Percentiles rank a stretch among this genome's conserved stretches.
phyloP scores from a whole-genome alignment of 2,888 invertebrate species.

The Heliconius charithonia region DNA sequence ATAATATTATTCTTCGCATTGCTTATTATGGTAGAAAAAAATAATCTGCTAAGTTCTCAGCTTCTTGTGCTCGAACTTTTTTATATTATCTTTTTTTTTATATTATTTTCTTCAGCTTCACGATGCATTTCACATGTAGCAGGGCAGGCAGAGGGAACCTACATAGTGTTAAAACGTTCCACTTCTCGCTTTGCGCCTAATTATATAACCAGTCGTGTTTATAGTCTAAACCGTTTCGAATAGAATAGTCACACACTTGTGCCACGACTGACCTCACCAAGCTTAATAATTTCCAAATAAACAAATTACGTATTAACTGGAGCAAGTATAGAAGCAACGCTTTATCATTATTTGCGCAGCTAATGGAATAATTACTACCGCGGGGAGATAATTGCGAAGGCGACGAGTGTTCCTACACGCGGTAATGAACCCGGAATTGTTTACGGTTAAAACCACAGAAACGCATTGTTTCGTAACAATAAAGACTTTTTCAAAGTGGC shows the following conservation, averaged over 20 bases:
- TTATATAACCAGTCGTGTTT: no score
- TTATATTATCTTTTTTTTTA: background rate
- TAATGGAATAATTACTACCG: conserved; percentile 76
- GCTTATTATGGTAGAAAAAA: conserved; percentile 57
- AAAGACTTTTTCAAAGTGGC: background rate
- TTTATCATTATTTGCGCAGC: conserved; percentile 76
- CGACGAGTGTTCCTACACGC: conserved; percentile 45
- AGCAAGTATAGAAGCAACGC: conserved; percentile 63
- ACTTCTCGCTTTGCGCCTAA: no score
- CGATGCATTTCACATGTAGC: no score
- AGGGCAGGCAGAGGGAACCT: no score
- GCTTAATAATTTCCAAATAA: conserved; percentile 18
- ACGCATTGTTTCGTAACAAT: conserved; percentile 16
- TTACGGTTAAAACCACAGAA: conserved; percentile 46
- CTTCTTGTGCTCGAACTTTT: background rate
- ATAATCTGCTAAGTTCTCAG: conserved; percentile 51
- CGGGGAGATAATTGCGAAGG: conserved; percentile 63
- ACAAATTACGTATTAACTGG: conserved; percentile 51
- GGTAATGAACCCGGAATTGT: conserved; percentile 56
- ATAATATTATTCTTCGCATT: conserved; percentile 69
- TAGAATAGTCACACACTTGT: no score
- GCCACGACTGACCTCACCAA: background rate
- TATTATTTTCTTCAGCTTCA: background rate
- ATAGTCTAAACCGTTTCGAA: no score
- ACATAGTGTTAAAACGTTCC: no score